Percentiles rank a stretch among this genome's conserved stretches.
Evolutionary conservation across 2,888 invertebrate genomes (phyloP).

Genomic region (Pocota personata): DNA sequence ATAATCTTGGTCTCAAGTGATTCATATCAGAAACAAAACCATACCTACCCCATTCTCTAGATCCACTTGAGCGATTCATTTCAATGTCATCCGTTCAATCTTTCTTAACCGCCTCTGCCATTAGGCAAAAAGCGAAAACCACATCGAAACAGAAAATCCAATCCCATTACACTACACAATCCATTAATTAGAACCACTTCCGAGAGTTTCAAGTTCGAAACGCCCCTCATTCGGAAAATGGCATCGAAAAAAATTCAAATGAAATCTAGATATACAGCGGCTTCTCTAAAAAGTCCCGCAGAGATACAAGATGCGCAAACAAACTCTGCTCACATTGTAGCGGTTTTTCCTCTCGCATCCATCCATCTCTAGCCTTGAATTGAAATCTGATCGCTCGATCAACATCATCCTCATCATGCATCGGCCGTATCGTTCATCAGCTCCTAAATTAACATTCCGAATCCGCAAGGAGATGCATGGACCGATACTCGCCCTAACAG

Average conservation of each 20-base stretch:
- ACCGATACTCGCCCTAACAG: conserved; percentile 15
- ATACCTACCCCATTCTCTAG: neutral
- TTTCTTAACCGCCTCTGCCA: neutral
- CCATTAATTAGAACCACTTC: conserved; percentile 67
- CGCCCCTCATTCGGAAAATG: conserved; percentile 31
- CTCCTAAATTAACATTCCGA: conserved; percentile 64
- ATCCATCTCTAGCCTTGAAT: conserved; percentile 67
- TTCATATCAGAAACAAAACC: neutral
- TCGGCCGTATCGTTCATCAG: conserved; percentile 67
- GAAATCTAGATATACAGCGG: conserved; percentile 10
- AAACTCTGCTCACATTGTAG: conserved; percentile 11
- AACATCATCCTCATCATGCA: conserved; percentile 47
- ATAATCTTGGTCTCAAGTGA: neutral
- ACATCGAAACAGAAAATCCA: neutral
- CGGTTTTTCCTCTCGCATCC: neutral
- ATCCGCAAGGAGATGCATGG: conserved; percentile 12
- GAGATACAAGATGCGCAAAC: neutral
- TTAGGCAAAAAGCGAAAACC: neutral
- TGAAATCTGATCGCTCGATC: conserved; percentile 63
- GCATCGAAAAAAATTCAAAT: conserved; percentile 3
- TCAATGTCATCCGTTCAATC: conserved; percentile 40
- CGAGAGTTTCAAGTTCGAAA: conserved; percentile 60
- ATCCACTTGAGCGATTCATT: conserved; percentile 1
- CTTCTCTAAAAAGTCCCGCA: neutral
- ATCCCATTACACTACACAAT: neutral